Percentiles rank a stretch among this genome's conserved stretches.
Conservation (phyloP, 2,888 invertebrate genomes). For the Ophion ellenae region DNA sequence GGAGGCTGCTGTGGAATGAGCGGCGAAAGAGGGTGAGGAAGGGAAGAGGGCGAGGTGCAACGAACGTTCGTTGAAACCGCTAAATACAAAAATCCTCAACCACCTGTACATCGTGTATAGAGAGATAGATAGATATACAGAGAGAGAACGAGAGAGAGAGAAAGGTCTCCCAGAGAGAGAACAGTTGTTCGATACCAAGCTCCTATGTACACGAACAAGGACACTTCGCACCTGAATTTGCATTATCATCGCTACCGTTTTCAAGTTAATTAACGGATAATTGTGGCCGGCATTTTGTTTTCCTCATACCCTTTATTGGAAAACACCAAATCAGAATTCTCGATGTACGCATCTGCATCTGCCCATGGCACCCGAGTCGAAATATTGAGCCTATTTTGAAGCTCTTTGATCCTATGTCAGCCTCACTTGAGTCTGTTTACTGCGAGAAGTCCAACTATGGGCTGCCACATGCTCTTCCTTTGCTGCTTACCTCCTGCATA, state of each 20-base stretch:
- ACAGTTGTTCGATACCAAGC: background rate
- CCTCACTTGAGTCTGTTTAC: too few relatives aligned
- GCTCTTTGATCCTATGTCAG: too few relatives aligned
- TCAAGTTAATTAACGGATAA: slow-evolving; percentile 83
- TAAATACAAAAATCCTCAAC: slow-evolving; percentile 84
- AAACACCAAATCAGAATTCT: background rate
- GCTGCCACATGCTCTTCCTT: too few relatives aligned
- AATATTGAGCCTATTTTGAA: too few relatives aligned
- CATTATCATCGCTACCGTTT: slow-evolving; percentile 65
- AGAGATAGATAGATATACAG: background rate
- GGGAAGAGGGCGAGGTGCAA: slow-evolving; percentile 16
- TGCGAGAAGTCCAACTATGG: too few relatives aligned
- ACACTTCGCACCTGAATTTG: slow-evolving; percentile 50
- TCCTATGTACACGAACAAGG: slow-evolving; percentile 21
- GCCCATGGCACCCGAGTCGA: too few relatives aligned
- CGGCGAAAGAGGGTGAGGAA: background rate
- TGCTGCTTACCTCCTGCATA: too few relatives aligned
- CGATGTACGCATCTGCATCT: too few relatives aligned
- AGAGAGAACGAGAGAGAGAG: background rate
- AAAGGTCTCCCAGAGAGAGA: background rate
- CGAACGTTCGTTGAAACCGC: slow-evolving; percentile 76
- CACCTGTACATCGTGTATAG: slow-evolving; percentile 80
- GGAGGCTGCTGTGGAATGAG: background rate
- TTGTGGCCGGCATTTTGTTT: slow-evolving; percentile 83
- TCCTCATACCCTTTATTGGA: slow-evolving; percentile 62